These are phyloP conservation scores for Paramormyrops kingsleyae DNA, from an alignment of 2,113 vertebrate genomes.

Conservation along the genomic window DNA sequence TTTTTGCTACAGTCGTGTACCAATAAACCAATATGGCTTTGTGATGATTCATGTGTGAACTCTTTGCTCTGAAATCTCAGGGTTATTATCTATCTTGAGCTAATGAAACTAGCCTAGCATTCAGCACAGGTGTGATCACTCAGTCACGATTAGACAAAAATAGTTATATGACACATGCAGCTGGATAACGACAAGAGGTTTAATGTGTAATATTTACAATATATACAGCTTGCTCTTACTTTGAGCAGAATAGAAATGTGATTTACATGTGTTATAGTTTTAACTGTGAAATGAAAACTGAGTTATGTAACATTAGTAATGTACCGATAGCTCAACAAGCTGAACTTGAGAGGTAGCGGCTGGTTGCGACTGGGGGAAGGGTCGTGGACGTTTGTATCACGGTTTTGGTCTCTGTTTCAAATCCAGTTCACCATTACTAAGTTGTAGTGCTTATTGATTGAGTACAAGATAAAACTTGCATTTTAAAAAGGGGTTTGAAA, in stretches of 20 bases:
- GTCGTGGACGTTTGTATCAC: not conserved
- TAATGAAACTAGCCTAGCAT: not conserved
- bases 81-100: not conserved
- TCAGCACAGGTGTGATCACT: not conserved
- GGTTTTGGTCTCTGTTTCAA: not conserved
- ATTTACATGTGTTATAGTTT: not conserved
- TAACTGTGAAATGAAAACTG: not conserved
- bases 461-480: not conserved
- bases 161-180: not conserved
- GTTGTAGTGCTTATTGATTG: not conserved
- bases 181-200: not conserved
- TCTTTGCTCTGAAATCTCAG: no score
- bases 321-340: not conserved
- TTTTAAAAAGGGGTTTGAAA: not conserved
- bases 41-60: no score
- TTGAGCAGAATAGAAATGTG: not conserved
- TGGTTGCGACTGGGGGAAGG: not conserved
- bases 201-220: not conserved
- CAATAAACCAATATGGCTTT: no score
- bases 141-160: not conserved
- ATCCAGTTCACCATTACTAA: not conserved
- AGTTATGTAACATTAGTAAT: not conserved
- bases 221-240: no score
- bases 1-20: no score
- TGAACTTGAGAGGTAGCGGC: not conserved